phyloP scores from a whole-genome alignment of 2,113 vertebrate species.

The Thalassoma bifasciatum region DNA sequence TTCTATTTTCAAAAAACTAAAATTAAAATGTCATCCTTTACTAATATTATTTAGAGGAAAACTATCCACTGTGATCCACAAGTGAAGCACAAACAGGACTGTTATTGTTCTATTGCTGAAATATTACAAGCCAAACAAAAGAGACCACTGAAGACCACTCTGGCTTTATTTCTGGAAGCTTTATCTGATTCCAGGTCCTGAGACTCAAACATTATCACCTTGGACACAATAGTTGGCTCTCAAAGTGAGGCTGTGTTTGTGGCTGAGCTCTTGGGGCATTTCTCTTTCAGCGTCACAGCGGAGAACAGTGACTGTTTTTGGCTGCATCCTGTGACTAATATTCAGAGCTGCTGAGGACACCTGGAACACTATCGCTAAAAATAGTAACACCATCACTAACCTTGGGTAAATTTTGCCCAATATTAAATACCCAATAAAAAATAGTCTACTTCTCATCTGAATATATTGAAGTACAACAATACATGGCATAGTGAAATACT shows the following conservation, averaged over 20 bases:
- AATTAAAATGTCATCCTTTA: neutral
- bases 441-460: no score
- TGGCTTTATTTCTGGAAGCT: constrained; percentile 37
- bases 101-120: constrained; percentile 28
- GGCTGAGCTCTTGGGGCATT: constrained; percentile 48
- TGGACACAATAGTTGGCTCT: constrained; percentile 49
- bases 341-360: constrained; percentile 38
- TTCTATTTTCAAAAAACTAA: neutral
- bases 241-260: constrained; percentile 41
- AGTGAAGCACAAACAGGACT: constrained; percentile 28
- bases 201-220: constrained; percentile 53
- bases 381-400: no score
- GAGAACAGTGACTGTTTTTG: constrained; percentile 56
- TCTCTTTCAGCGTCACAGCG: constrained; percentile 45
- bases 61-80: neutral
- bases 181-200: constrained; percentile 64
- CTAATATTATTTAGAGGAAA: neutral
- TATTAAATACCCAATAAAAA: no score
- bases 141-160: neutral
- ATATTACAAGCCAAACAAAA: constrained; percentile 19
- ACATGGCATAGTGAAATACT: no score
- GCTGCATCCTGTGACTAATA: constrained; percentile 57
- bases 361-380: no score
- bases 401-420: no score
- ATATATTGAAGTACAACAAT: no score